Conservation (phyloP, 1,140 invertebrate species). For the Pteromalus puparum region DNA sequence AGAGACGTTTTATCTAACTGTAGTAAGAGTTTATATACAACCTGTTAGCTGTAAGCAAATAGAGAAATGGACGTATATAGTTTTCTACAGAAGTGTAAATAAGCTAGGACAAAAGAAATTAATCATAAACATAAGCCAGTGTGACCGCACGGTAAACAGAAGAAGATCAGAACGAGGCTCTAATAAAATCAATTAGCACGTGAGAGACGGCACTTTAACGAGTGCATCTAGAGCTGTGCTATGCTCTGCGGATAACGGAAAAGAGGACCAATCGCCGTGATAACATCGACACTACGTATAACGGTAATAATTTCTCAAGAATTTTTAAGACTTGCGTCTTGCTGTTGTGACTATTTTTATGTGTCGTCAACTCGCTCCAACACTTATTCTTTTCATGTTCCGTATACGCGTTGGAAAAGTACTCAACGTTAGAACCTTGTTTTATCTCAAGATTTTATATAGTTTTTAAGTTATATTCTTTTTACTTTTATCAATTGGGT, state of each 20-base stretch:
- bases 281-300: neutral
- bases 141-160: neutral
- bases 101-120: conserved; percentile 9
- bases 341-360: neutral
- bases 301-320: neutral
- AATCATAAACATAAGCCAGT: neutral
- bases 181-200: conserved; percentile 16
- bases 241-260: neutral
- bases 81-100: conserved; percentile 12
- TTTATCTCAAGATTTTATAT: neutral
- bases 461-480: too few species aligned
- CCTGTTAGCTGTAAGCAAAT: neutral
- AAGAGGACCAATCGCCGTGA: neutral
- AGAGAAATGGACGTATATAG: neutral
- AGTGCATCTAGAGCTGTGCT: neutral
- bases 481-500: too few species aligned
- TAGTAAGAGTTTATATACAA: conserved; percentile 4
- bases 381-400: neutral
- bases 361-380: neutral
- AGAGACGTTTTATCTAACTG: neutral
- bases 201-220: neutral
- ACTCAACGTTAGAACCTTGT: neutral
- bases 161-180: neutral
- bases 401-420: neutral
- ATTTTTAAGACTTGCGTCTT: neutral